phyloP scores from a whole-genome alignment of 2,113 vertebrate species.

The Hypanus sabinus region DNA sequence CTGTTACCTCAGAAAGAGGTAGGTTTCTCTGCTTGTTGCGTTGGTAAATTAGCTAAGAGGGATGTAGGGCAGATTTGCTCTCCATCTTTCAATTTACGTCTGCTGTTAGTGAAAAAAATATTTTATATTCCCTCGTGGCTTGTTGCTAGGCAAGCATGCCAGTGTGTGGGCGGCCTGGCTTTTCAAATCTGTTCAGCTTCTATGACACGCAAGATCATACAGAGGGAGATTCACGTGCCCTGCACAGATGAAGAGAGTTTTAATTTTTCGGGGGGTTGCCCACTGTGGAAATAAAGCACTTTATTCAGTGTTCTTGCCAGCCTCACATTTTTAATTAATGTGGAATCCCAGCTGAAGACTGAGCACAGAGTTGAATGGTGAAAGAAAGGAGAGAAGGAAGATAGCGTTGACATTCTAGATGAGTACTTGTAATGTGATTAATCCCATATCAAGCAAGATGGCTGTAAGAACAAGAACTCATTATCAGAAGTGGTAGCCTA shows the following conservation, averaged over 20 bases:
- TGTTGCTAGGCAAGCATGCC: constrained; percentile 26
- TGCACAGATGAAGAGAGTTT: neutral
- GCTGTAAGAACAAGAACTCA: neutral
- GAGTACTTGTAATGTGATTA: neutral
- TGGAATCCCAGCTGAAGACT: neutral
- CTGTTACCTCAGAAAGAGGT: neutral
- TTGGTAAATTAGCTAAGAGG: neutral
- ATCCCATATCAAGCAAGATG: neutral
- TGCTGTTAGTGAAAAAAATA: neutral
- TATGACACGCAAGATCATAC: neutral
- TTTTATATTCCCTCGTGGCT: neutral
- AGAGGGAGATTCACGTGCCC: neutral
- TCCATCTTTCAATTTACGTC: constrained; percentile 13
- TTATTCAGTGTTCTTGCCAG: neutral
- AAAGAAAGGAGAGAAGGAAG: neutral
- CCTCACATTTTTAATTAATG: constrained; percentile 19
- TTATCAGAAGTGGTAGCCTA: neutral
- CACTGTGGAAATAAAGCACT: neutral
- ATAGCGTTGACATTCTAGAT: neutral
- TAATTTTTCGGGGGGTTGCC: neutral
- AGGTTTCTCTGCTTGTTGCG: neutral
- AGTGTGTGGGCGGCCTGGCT: constrained; percentile 23
- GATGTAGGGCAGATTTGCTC: constrained; percentile 12
- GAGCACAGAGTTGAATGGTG: neutral
- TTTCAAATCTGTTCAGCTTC: constrained; percentile 19